A percentile compares a stretch with the other conserved stretches of the same genome.
phyloP scores from a whole-genome alignment of 2,113 vertebrate species.

The Grammomys surdaster region DNA sequence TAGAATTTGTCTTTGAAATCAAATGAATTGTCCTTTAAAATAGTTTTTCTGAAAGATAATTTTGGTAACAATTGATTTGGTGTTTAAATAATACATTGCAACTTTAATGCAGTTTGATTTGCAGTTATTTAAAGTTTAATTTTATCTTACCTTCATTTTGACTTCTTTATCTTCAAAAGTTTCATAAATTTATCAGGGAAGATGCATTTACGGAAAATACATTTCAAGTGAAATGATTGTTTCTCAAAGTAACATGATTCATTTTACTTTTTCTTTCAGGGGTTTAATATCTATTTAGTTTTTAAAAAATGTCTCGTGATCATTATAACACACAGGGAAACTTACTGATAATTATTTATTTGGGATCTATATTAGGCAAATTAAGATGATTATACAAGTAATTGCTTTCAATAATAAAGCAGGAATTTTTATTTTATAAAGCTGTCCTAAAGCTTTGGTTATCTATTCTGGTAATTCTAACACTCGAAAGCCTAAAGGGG shows the following conservation, averaged over 20 bases:
- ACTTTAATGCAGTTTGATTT: slow-evolving; percentile 50
- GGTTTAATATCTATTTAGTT: neutral
- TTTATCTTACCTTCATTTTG: slow-evolving; percentile 9
- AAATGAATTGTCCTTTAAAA: slow-evolving; percentile 57
- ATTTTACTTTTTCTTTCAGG: slow-evolving; percentile 55
- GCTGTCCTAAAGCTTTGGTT: neutral
- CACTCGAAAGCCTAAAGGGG: neutral
- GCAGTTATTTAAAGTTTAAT: slow-evolving; percentile 9
- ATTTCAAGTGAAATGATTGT: slow-evolving; percentile 17
- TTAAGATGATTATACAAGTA: neutral
- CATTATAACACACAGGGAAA: slow-evolving; percentile 28
- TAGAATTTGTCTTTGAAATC: slow-evolving; percentile 61
- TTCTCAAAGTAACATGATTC: neutral
- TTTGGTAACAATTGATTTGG: slow-evolving; percentile 44
- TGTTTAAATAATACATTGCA: slow-evolving; percentile 7
- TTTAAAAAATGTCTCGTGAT: neutral
- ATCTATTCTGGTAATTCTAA: too few relatives aligned
- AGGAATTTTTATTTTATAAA: slow-evolving; percentile 17
- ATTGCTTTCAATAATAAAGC: slow-evolving; percentile 23
- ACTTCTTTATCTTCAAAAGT: slow-evolving; percentile 1
- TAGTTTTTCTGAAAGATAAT: slow-evolving; percentile 34
- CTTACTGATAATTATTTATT: slow-evolving; percentile 10
- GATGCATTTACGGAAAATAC: slow-evolving; percentile 42
- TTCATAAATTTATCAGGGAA: neutral
- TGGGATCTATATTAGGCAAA: neutral